Evolutionary conservation across 2,797 vertebrate genomes (phyloP).

Genomic region (Calcarius lapponicus): DNA sequence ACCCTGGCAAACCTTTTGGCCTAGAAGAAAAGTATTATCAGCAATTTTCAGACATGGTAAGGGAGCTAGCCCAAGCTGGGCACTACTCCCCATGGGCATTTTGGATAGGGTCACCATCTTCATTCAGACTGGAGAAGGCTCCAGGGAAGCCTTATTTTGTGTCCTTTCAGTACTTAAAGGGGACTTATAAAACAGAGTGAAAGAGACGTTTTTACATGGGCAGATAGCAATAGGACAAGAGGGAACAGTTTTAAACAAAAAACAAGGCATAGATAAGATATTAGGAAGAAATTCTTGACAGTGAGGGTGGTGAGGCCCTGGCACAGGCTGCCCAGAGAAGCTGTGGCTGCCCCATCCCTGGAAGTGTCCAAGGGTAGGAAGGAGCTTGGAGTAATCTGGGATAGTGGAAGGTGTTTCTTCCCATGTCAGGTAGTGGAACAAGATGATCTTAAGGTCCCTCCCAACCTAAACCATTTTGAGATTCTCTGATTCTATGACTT

Average conservation of each 20-base stretch:
- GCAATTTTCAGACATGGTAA: neutral
- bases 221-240: neutral
- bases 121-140: neutral
- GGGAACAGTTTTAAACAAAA: neutral
- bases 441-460: neutral
- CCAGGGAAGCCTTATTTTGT: neutral
- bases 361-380: neutral
- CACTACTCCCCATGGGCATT: neutral
- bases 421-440: too few species aligned
- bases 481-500: neutral
- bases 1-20: neutral
- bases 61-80: neutral
- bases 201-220: neutral
- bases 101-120: neutral
- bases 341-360: neutral
- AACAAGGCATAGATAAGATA: neutral
- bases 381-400: rapidly evolving
- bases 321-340: neutral
- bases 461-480: neutral
- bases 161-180: neutral
- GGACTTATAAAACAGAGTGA: neutral
- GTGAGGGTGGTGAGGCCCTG: neutral
- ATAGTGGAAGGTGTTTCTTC: neutral
- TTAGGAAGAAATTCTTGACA: neutral
- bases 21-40: neutral